Conservation (phyloP, 2,888 invertebrate genomes). For the Apotomis turbidana region DNA sequence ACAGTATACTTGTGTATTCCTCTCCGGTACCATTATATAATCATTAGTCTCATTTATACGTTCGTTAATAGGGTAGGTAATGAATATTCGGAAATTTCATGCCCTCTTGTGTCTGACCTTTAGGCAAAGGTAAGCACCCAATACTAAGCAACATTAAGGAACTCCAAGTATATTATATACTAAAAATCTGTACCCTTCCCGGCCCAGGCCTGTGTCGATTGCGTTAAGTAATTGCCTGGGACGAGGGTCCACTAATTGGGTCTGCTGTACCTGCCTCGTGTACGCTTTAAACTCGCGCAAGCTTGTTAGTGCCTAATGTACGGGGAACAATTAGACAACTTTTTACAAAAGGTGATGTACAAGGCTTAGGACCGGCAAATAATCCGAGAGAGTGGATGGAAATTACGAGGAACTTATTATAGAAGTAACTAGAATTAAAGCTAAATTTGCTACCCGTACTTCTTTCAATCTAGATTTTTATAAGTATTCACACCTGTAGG, state of each 20-base stretch:
- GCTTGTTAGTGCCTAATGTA: slow-evolving; percentile 9
- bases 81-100: background rate
- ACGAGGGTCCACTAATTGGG: slow-evolving; percentile 36
- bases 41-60: no score
- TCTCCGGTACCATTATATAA: no score
- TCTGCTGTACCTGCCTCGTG: slow-evolving; percentile 15
- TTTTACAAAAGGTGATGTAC: background rate
- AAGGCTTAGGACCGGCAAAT: background rate
- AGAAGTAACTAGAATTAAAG: no score
- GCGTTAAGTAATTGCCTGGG: slow-evolving; percentile 29
- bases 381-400: no score
- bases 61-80: no score
- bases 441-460: no score
- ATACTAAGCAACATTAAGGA: no score
- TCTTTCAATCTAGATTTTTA: no score
- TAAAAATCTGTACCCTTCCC: slow-evolving; percentile 9
- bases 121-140: background rate
- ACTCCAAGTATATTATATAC: background rate
- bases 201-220: slow-evolving; percentile 19
- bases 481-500: no score
- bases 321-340: slow-evolving; percentile 9
- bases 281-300: slow-evolving; percentile 8
- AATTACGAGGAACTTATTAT: no score
- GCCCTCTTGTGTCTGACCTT: background rate
- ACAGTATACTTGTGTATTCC: no score